These are phyloP conservation scores for Austrolebias charrua DNA, from an alignment of 2,797 vertebrate species.

Conservation along the genomic window DNA sequence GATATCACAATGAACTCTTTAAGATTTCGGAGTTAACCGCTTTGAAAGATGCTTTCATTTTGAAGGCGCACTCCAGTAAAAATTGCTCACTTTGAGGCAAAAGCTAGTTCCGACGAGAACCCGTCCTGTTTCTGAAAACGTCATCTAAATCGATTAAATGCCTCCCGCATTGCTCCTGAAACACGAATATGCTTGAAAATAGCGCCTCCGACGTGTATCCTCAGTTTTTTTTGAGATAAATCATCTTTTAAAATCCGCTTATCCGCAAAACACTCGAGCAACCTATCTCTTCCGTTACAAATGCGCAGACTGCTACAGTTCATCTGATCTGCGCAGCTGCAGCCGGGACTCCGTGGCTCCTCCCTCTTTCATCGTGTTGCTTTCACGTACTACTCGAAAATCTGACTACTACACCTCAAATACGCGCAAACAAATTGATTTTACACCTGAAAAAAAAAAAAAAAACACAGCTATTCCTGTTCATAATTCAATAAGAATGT, in stretches of 20 bases:
- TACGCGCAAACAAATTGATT: neutral
- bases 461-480: no score
- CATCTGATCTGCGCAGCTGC: constrained; percentile 17
- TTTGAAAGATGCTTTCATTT: constrained; percentile 23
- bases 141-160: constrained; percentile 2
- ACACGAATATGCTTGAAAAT: neutral
- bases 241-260: neutral
- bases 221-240: neutral
- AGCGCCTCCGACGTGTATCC: neutral
- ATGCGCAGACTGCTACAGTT: neutral
- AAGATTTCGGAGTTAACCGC: no score
- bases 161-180: neutral
- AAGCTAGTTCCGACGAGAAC: neutral
- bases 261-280: neutral
- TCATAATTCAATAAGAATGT: neutral
- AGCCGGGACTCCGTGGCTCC: constrained; percentile 68
- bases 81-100: neutral
- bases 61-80: constrained; percentile 12
- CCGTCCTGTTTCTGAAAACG: neutral
- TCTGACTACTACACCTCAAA: neutral
- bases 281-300: neutral
- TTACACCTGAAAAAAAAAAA: neutral
- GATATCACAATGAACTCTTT: no score
- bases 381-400: constrained; percentile 38
- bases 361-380: constrained; percentile 52